Percentiles rank a stretch among this genome's conserved stretches.
Evolutionary conservation across 2,888 invertebrate genomes (phyloP).

Genomic region (Lepetodrilus schrolli): DNA sequence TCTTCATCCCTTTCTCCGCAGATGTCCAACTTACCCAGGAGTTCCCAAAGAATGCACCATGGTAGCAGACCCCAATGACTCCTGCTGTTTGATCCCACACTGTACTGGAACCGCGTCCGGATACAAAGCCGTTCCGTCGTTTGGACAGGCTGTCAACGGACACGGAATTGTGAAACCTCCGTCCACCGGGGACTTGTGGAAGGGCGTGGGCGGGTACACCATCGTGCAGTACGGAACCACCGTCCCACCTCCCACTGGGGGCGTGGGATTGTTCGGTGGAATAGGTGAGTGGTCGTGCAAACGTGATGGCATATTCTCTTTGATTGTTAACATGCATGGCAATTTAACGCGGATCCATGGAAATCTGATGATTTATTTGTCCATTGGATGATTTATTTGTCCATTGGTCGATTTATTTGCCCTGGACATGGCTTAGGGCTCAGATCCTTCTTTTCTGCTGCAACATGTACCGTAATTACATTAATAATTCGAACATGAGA

Average conservation of each 20-base stretch:
- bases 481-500: too few species aligned
- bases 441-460: too few species aligned
- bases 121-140: conserved; percentile 50
- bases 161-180: conserved; percentile 56
- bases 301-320: too few species aligned
- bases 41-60: conserved; percentile 54
- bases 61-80: conserved; percentile 52
- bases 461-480: too few species aligned
- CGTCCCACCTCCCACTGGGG: conserved; percentile 43
- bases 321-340: too few species aligned
- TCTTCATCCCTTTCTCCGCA: too few species aligned
- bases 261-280: conserved; percentile 41
- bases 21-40: conserved; percentile 58
- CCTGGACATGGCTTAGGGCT: too few species aligned
- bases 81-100: conserved; percentile 56
- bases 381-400: too few species aligned
- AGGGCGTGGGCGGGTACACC: conserved; percentile 29
- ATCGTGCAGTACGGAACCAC: conserved; percentile 44
- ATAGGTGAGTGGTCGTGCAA: conserved; percentile 55
- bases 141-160: conserved; percentile 48
- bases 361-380: too few species aligned
- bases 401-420: too few species aligned
- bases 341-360: too few species aligned
- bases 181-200: conserved; percentile 45
- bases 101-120: conserved; percentile 52